Evolutionary conservation across 2,113 vertebrate genomes (phyloP).

Genomic region (Muscicapa adusta): DNA sequence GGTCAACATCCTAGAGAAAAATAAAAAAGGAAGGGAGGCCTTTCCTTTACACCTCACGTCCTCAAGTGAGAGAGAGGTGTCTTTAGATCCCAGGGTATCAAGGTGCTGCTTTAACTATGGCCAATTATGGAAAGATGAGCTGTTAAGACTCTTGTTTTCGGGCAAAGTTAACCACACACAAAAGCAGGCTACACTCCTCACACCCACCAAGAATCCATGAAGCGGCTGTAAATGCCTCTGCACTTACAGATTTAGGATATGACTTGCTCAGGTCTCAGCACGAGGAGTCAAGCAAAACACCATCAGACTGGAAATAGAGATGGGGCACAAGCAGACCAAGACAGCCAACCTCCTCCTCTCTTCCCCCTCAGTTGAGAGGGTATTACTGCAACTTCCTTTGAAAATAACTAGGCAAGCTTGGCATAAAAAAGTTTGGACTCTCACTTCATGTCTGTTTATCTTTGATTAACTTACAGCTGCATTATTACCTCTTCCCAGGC

Average conservation of each 20-base stretch:
- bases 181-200: not conserved
- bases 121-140: not conserved
- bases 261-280: not conserved
- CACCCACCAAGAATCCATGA: rapidly evolving
- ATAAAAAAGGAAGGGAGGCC: not conserved
- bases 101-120: not conserved
- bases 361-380: not conserved
- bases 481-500: not conserved
- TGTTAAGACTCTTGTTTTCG: not conserved
- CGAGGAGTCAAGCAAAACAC: not conserved
- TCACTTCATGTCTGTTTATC: not conserved
- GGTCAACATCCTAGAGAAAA: slow-evolving; percentile 85
- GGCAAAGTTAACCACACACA: not conserved
- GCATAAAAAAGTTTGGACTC: not conserved
- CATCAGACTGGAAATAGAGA: not conserved
- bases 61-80: not conserved
- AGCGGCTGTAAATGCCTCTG: not conserved
- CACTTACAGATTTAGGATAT: not conserved
- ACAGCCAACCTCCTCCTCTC: not conserved
- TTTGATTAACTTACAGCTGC: not conserved
- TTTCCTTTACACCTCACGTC: not conserved
- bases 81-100: not conserved
- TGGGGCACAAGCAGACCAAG: not conserved
- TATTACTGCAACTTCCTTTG: not conserved
- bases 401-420: not conserved